Evolutionary conservation across 2,888 invertebrate genomes (phyloP).

Genomic region (Nematopogon swammerdamellus): DNA sequence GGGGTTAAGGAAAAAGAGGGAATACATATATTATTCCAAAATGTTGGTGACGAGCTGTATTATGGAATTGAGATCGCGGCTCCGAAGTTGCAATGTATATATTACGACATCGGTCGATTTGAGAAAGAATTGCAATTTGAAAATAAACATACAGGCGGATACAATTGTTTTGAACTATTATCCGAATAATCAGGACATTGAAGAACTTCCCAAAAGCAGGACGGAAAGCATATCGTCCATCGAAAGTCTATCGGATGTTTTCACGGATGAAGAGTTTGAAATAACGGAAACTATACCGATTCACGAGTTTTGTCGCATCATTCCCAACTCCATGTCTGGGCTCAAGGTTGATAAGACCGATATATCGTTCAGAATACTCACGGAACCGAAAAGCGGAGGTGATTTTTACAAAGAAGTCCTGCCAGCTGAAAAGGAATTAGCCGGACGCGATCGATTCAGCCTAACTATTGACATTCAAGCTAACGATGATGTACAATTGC

Average conservation of each 20-base stretch:
- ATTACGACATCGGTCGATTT: conserved; percentile 45
- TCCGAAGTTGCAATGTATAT: conserved; percentile 60
- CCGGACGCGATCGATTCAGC: neutral
- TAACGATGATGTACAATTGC: conserved; percentile 26
- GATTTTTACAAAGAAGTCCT: conserved; percentile 45
- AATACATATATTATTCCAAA: conserved; percentile 17
- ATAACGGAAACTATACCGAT: conserved; percentile 32
- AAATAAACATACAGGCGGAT: conserved; percentile 43
- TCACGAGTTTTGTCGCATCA: conserved; percentile 37
- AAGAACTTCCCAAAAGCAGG: conserved; percentile 17
- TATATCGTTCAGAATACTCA: conserved; percentile 45
- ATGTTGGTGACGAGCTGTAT: conserved; percentile 52
- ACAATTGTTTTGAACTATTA: conserved; percentile 43
- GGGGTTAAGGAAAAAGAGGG: too few species aligned
- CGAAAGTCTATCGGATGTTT: conserved; percentile 44
- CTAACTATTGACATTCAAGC: conserved; percentile 26
- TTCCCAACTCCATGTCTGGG: conserved; percentile 51
- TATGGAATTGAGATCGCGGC: conserved; percentile 57
- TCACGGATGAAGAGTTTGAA: conserved; percentile 36
- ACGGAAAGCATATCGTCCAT: conserved; percentile 44
- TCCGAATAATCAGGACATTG: conserved; percentile 17
- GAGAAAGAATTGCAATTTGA: conserved; percentile 38
- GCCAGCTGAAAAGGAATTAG: conserved; percentile 16
- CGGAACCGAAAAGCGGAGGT: conserved; percentile 41
- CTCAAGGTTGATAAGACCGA: conserved; percentile 43